These are phyloP conservation scores for Lophura nycthemera DNA, from an alignment of 2,113 vertebrate genomes.

Conservation along the genomic window DNA sequence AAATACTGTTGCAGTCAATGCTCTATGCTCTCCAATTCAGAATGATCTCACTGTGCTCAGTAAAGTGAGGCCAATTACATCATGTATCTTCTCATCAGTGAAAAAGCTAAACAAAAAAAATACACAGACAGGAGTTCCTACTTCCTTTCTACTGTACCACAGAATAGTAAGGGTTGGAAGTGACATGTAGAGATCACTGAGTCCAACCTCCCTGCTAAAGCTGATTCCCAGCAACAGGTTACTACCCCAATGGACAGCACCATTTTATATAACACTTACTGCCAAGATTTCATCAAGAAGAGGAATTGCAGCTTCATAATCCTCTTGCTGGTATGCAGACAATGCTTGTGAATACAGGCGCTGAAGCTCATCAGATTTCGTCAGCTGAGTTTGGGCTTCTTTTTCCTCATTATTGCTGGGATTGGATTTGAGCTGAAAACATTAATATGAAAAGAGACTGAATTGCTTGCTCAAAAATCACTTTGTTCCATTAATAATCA, in stretches of 20 bases:
- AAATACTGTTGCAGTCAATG: background rate
- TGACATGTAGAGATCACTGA: too few species aligned
- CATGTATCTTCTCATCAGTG: background rate
- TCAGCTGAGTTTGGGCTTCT: conserved; percentile 89
- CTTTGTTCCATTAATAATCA: background rate
- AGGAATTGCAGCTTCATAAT: conserved; percentile 82
- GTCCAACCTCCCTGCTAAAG: too few species aligned
- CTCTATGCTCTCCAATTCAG: background rate
- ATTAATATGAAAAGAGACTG: conserved; percentile 33
- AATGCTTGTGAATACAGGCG: conserved; percentile 83
- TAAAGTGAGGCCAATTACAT: background rate
- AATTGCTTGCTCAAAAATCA: conserved; percentile 3
- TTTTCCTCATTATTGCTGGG: conserved; percentile 88
- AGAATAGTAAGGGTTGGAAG: too few species aligned
- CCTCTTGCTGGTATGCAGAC: conserved; percentile 77
- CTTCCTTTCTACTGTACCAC: background rate
- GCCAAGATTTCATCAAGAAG: conserved; percentile 90
- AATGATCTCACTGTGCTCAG: background rate
- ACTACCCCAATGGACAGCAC: background rate
- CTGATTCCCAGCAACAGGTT: too few species aligned
- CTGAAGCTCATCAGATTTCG: conserved; percentile 91
- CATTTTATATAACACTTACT: conserved; percentile 76
- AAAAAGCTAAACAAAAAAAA: conserved; percentile 20
- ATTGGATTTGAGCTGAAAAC: conserved; percentile 89
- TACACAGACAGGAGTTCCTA: background rate